phyloP scores from a whole-genome alignment of 2,113 vertebrate genomes.

The Thamnophis sirtalis region DNA sequence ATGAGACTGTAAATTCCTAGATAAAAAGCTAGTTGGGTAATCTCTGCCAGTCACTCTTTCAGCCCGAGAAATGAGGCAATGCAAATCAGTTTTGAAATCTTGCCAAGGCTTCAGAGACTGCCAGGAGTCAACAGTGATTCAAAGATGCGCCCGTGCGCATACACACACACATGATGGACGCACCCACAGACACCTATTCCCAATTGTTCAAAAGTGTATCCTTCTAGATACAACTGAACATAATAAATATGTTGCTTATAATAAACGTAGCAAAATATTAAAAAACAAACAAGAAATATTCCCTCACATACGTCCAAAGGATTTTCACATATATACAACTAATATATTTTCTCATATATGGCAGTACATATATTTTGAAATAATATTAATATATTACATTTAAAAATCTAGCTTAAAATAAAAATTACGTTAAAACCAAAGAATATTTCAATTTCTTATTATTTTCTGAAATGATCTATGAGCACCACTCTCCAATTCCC shows the following conservation, averaged over 20 bases:
- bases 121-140: background rate
- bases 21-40: background rate
- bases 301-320: background rate
- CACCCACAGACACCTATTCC: background rate
- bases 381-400: background rate
- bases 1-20: background rate
- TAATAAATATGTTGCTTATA: background rate
- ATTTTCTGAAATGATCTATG: background rate
- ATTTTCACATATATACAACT: background rate
- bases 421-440: background rate
- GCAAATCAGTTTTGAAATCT: background rate
- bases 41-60: background rate
- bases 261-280: background rate
- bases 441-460: background rate
- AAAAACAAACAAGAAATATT: background rate
- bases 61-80: background rate
- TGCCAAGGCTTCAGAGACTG: background rate
- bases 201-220: background rate
- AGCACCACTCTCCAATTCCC: background rate
- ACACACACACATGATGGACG: background rate
- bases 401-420: background rate
- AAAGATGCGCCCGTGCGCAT: background rate
- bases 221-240: background rate
- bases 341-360: background rate
- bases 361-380: background rate